These are phyloP conservation scores for Regulus satrapa DNA, from an alignment of 2,113 vertebrate species.

Conservation along the genomic window DNA sequence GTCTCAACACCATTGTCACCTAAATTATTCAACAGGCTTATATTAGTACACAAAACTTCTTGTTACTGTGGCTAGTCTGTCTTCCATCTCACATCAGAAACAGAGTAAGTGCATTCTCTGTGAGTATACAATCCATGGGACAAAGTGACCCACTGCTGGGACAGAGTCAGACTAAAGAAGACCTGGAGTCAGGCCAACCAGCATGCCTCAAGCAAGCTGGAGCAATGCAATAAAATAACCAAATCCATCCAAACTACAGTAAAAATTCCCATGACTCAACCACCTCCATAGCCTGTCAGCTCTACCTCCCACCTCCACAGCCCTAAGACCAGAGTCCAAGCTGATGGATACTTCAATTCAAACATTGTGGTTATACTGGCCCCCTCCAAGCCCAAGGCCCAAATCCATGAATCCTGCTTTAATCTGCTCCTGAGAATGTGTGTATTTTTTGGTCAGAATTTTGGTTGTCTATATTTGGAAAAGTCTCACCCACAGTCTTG, in stretches of 20 bases:
- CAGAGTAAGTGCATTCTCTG: not conserved
- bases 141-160: not conserved
- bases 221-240: conserved; percentile 38
- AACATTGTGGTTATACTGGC: not conserved
- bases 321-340: not conserved
- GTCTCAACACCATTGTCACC: not conserved
- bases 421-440: conserved; percentile 9
- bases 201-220: not conserved
- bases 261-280: conserved; percentile 52
- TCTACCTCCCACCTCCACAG: conserved; percentile 24
- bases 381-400: not conserved
- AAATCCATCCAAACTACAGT: conserved; percentile 30
- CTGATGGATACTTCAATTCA: not conserved
- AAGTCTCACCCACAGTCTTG: conserved; percentile 46
- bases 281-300: not conserved
- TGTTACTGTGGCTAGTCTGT: not conserved
- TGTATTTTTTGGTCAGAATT: conserved; percentile 45
- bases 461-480: conserved; percentile 29
- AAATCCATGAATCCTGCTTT: conserved; percentile 8
- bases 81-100: not conserved
- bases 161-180: not conserved
- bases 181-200: not conserved
- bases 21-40: not conserved
- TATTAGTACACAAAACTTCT: not conserved
- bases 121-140: not conserved